These are phyloP conservation scores for Crocidura indochinensis DNA, from an alignment of 2,797 vertebrate genomes.

Conservation along the genomic window DNA sequence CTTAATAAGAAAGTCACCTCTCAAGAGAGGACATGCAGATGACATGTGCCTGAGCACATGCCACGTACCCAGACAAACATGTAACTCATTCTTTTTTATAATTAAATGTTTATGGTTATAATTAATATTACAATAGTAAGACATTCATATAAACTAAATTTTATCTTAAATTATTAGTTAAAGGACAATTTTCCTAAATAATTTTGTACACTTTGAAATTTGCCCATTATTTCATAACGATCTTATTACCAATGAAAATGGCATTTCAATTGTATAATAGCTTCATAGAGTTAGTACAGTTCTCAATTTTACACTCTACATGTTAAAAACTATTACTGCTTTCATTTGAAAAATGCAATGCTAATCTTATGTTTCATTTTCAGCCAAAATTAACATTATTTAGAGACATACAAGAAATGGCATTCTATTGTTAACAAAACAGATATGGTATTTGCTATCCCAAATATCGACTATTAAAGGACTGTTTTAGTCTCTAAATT, in stretches of 20 bases:
- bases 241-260: constrained; percentile 42
- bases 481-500: too few species aligned
- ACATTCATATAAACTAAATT: not conserved
- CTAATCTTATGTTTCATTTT: constrained; percentile 53
- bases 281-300: constrained; percentile 19
- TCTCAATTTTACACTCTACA: constrained; percentile 45
- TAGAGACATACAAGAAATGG: constrained; percentile 30
- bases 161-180: not conserved
- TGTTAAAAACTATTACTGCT: constrained; percentile 51
- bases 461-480: too few species aligned
- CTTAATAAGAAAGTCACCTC: too few species aligned
- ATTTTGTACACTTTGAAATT: not conserved
- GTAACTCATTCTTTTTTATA: not conserved
- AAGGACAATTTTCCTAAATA: too few species aligned
- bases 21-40: too few species aligned
- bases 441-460: too few species aligned
- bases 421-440: constrained; percentile 41
- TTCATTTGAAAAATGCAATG: constrained; percentile 35
- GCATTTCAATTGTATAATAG: constrained; percentile 52
- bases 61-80: too few species aligned
- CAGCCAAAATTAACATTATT: constrained; percentile 55
- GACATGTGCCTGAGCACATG: too few species aligned
- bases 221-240: constrained; percentile 7
- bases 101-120: not conserved
- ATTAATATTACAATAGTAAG: not conserved